Base-by-base conservation (phyloP, 2,113 vertebrate species). In the Furnarius figulus region DNA sequence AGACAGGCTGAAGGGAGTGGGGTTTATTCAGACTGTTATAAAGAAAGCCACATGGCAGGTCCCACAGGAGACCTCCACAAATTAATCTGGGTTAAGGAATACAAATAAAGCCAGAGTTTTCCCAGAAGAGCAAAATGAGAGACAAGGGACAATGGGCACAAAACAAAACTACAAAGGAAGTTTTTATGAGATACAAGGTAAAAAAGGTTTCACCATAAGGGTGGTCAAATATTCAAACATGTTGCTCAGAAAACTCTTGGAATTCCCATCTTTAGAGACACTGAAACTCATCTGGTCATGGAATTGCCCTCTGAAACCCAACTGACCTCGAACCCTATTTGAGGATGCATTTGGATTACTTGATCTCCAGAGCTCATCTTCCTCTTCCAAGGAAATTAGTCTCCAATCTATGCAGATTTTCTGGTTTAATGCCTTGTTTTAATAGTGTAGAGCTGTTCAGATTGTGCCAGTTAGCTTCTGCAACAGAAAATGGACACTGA, bases 281-380 rank as follows among this genome's bases (percentile, higher is more conserved):
- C 5, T 27, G 4, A 46, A 30, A 23, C 9, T 39, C 18, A 68
- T 1, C 2, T 35, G 58, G 39, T 40, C 19, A 9, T 21, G 59
- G 11, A 89, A 42, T 6, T 37, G 16, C 30, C 35, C 21, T 83
- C 8, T 61, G 63, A 76, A 95, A 72, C 10, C 4, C 20, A 63
- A 5, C 2, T 10, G 39, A 25, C 18, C 39, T 46, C 82, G 33
- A 76, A 1, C 6, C 4, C 9, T 67, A 0, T 42, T 15, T 76
- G 66, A 61, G 27, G 59, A 59, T 6, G 67, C 2, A 2, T 47
- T 76, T 39, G 27, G 9, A 39, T 52, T 23, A 9, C 20, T 7
- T 59, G 53, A 23, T 28, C 23, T 74, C 42, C 27, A 73, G 39
- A 47, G 5, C 17, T 59, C 23, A 37, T 56, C 55, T 53, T 74